Evolutionary conservation across 2,113 vertebrate genomes (phyloP).

Genomic region (Oncorhynchus keta): DNA sequence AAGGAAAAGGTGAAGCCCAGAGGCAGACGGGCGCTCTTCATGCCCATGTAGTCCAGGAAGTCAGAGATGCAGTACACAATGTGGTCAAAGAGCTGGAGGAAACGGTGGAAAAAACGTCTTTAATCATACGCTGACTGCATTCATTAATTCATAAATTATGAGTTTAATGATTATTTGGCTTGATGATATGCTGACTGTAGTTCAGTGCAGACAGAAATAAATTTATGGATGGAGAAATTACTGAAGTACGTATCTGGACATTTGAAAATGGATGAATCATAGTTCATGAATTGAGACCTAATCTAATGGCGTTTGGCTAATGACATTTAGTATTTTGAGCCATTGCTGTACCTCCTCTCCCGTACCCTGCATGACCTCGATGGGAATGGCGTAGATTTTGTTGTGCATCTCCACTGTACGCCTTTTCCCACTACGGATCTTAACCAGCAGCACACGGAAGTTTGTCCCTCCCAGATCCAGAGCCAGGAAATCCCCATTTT

Average conservation of each 20-base stretch:
- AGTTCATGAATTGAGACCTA: too few species aligned
- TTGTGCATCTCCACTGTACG: conserved; percentile 97
- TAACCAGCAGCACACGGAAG: conserved; percentile 94
- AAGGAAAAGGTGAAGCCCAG: conserved; percentile 98
- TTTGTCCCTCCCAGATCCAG: conserved; percentile 97
- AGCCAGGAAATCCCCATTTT: conserved; percentile 94
- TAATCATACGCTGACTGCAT: too few species aligned
- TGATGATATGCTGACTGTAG: too few species aligned
- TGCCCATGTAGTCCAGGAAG: conserved; percentile 99
- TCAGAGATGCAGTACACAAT: conserved; percentile 97
- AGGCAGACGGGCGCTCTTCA: conserved; percentile 93
- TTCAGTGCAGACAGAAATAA: too few species aligned
- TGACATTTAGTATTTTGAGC: too few species aligned
- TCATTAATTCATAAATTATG: too few species aligned
- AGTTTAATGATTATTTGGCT: too few species aligned
- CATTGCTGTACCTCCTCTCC: conserved; percentile 86
- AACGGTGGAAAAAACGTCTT: conserved; percentile 14
- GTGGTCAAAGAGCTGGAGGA: conserved; percentile 92
- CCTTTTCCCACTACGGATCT: conserved; percentile 93
- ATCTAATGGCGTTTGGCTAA: too few species aligned
- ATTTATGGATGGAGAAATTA: too few species aligned
- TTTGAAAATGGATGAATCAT: too few species aligned
- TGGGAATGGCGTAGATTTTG: conserved; percentile 96
- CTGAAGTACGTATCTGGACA: too few species aligned
- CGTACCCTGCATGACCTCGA: conserved; percentile 95